phyloP scores from a whole-genome alignment of 1,140 invertebrate genomes.

The Bombus haemorrhoidalis region DNA sequence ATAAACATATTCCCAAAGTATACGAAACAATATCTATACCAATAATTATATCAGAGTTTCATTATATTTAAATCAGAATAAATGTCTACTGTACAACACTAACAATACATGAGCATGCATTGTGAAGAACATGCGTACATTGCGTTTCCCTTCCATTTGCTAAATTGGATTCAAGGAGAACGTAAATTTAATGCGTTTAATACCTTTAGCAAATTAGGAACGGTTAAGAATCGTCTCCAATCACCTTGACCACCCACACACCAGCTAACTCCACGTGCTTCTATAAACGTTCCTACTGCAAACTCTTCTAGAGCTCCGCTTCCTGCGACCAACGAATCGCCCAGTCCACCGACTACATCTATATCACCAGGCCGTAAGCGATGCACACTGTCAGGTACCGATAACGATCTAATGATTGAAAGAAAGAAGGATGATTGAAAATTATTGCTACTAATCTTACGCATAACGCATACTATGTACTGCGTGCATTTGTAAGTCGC shows the following conservation, averaged over 20 bases:
- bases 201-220: slow-evolving; percentile 89
- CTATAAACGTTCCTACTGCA: slow-evolving; percentile 88
- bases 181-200: neutral
- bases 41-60: no score
- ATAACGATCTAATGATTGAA: slow-evolving; percentile 62
- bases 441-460: neutral
- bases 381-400: slow-evolving; percentile 84
- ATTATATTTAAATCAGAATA: no score
- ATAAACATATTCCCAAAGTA: neutral
- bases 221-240: slow-evolving; percentile 87
- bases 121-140: neutral
- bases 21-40: no score
- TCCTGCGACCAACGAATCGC: slow-evolving; percentile 90
- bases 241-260: slow-evolving; percentile 87
- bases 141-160: neutral
- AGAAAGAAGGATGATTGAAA: neutral
- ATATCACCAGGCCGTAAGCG: slow-evolving; percentile 89
- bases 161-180: neutral
- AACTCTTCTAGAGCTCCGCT: slow-evolving; percentile 89
- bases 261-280: slow-evolving; percentile 91
- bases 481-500: neutral
- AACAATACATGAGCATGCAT: no score
- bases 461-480: neutral
- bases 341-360: slow-evolving; percentile 90
- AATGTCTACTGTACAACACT: no score